Base-by-base conservation (phyloP, 2,888 invertebrate genomes). In the Alloplasta piceator region DNA sequence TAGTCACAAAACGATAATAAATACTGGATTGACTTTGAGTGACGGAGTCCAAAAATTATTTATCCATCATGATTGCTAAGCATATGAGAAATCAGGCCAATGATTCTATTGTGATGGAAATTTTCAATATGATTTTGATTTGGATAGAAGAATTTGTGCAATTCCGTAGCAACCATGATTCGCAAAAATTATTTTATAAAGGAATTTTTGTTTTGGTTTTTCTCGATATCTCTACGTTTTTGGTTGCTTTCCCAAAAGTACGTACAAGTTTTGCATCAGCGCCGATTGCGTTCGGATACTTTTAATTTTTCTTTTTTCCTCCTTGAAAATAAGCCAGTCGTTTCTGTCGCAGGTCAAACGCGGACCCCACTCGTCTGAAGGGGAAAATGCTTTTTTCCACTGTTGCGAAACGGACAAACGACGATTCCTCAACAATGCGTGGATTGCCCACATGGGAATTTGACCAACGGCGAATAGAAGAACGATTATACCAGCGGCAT, bases 381-480 rank as follows among this genome's bases (percentile, higher is more conserved):
- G 82, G 5, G 80, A 78, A 60, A 85, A 85, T 7, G 84, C 80
- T 52, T 70, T 74, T 72, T 75, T 75, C 16, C 7, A 56, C 68
- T 85, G 85, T 83, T 87, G 75, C 9, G 4, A 9, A 0, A 75
- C 10, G 0, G 88, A 70, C 4, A 86, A 74, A 38, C 81, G 14
- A n/a, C 85, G 82, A 60, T 88, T 85, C 43, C 83, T 88, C 14
- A 85, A n/a, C 1, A 89, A 60, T n/a, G 85, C 83, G 3, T 95
- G 95, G 93, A 87, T 58, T 50, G 89, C 90, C 91, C 92, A 92
- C 0, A 94, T 89, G 6, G 94, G 91, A 55, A 93, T 88, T 86
- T 94, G 94, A 0, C 93, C 71, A 0, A 94, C 88, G 5, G 94
- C 94, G 56, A 94, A 84, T 0, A 92, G 90, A 0, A 93, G 90